Base-by-base conservation (phyloP, 2,113 vertebrate genomes). In the Phaethornis superciliosus region DNA sequence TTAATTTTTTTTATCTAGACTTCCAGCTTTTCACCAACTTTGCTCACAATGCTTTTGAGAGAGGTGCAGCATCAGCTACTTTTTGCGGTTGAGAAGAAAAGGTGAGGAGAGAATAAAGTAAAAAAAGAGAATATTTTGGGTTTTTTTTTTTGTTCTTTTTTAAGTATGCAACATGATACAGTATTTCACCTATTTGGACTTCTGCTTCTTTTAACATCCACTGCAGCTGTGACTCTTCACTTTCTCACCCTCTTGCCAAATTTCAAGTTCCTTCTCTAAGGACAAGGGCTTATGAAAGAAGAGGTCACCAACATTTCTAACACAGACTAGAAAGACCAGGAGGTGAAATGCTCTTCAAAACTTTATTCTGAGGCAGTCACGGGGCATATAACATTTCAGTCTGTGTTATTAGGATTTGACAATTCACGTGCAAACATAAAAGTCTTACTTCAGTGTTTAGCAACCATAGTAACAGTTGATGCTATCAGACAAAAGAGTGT, bases 401-500 rank as follows among this genome's bases (percentile, higher is more conserved):
- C 47, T 83, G 19, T 56, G 49, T 89, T 77, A 56, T 81, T 85
- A 82, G 55, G 47, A 58, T 77, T n/a, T 85, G 67, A 88, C 35
- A 89, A 88, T 76, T 91, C 79, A 80, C 56, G 82, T 62, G 81
- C 78, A 94, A 96, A 79, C 87, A 62, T 58, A 58, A 90, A 89
- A 65, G 35, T 65, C 93, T 87, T 89, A 81, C 63, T 71, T 72
- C 68, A 69, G 56, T 82, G 67, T 95, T 95, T 89, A 89, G 84
- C 89, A 96, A 70, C 91, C 94, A 94, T 92, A 94, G 72, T 92
- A 93, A 94, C 85, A 94, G 84, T 58, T 92, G 93, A 91, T 89
- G 78, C 30, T 88, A 87, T 83, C 91, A 95, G 49, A 95, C 70
- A 84, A 93, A 94, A 94, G 28, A 85, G 3, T 30, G 40, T 46